Conservation (phyloP, 2,888 invertebrate genomes). For the Cryptocephalus moraei region DNA sequence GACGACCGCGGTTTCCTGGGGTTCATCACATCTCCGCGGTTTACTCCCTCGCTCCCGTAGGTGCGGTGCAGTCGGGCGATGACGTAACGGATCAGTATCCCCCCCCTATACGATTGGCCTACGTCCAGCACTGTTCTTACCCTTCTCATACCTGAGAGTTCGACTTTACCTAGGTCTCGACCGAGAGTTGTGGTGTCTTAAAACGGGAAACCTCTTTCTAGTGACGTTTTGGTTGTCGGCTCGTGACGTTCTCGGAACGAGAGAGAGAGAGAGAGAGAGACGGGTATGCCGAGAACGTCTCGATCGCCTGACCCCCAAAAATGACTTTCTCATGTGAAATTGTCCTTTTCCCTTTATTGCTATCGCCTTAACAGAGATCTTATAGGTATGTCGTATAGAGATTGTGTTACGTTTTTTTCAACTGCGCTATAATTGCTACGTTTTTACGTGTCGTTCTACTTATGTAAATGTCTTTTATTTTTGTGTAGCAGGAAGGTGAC, state of each 20-base stretch:
- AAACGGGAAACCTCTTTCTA: slow-evolving; percentile 4
- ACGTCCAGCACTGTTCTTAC: slow-evolving; percentile 18
- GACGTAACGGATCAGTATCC: too few species aligned
- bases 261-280: too few species aligned
- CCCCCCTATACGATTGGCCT: slow-evolving; percentile 4
- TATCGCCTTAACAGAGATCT: slow-evolving; percentile 38
- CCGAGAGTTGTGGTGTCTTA: slow-evolving; percentile 9
- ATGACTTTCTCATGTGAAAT: slow-evolving; percentile 21
- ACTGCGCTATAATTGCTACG: too few species aligned
- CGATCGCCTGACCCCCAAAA: too few species aligned
- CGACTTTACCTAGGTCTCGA: slow-evolving; percentile 34
- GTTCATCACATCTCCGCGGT: too few species aligned
- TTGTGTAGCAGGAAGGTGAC: too few species aligned
- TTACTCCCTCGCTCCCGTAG: too few species aligned
- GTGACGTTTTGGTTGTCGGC: background rate
- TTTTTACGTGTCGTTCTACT: too few species aligned
- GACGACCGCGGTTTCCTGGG: too few species aligned
- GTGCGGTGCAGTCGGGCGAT: too few species aligned
- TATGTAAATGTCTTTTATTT: too few species aligned
- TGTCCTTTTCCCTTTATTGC: slow-evolving; percentile 31
- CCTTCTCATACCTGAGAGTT: slow-evolving; percentile 17
- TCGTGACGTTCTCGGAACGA: background rate
- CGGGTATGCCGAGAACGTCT: too few species aligned
- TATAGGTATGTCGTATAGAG: slow-evolving; percentile 38
- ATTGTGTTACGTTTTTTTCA: background rate